A percentile compares a stretch with the other conserved stretches of the same genome.
Conservation (phyloP, 2,888 invertebrate genomes). For the Acheta domesticus region DNA sequence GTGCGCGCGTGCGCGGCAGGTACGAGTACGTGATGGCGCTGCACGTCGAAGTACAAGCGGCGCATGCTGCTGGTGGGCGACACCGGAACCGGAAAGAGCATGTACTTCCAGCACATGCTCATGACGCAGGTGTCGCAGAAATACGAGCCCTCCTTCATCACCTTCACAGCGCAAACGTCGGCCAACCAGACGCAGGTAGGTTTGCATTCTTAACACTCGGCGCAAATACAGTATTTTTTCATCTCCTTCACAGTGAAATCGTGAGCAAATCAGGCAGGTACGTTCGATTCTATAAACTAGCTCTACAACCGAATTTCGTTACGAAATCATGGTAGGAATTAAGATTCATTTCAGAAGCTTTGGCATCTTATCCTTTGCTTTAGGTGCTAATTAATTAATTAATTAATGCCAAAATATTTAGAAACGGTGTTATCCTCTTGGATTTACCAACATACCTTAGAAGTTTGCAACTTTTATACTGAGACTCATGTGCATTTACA, state of each 20-base stretch:
- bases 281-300: not conserved
- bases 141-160: constrained; percentile 73
- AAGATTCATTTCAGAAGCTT: too few species aligned
- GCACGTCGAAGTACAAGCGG: constrained; percentile 66
- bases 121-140: constrained; percentile 65
- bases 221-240: not conserved
- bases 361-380: too few species aligned
- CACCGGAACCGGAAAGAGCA: constrained; percentile 84
- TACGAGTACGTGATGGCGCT: constrained; percentile 70
- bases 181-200: constrained; percentile 72
- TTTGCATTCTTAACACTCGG: not conserved
- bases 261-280: constrained; percentile 27
- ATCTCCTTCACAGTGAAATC: not conserved
- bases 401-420: too few species aligned
- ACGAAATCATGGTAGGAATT: too few species aligned
- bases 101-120: constrained; percentile 68
- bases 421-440: too few species aligned
- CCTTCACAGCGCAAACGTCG: constrained; percentile 78
- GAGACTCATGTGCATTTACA: too few species aligned
- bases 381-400: too few species aligned
- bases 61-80: constrained; percentile 75
- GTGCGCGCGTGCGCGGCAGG: constrained; percentile 46
- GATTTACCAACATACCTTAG: too few species aligned
- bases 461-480: too few species aligned
- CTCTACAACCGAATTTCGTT: too few species aligned